Percentiles rank a stretch among this genome's conserved stretches.
Evolutionary conservation across 2,888 invertebrate species (phyloP).

Genomic region (Dynastes maya): DNA sequence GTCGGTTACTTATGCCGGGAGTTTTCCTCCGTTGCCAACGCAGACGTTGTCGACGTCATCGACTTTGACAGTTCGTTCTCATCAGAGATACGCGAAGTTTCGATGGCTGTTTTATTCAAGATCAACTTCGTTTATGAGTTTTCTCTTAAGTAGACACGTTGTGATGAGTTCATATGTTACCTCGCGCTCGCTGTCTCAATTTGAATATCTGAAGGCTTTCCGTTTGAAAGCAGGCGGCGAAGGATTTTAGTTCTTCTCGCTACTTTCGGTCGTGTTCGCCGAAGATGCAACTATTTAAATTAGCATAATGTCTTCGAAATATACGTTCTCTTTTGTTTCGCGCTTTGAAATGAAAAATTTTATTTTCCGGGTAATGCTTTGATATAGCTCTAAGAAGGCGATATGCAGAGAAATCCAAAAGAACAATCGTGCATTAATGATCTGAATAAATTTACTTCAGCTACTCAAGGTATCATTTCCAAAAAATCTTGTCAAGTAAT

Average conservation of each 20-base stretch:
- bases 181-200: slow-evolving; percentile 48
- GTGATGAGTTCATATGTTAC: slow-evolving; percentile 55
- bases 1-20: slow-evolving; percentile 35
- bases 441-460: too few relatives aligned
- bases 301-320: slow-evolving; percentile 10
- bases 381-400: neutral
- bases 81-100: slow-evolving; percentile 55
- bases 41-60: too few relatives aligned
- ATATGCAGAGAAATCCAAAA: neutral
- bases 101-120: slow-evolving; percentile 59
- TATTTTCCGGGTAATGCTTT: neutral
- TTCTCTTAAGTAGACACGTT: slow-evolving; percentile 54
- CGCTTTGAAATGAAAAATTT: neutral
- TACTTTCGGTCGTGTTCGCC: slow-evolving; percentile 43
- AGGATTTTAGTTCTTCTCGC: slow-evolving; percentile 52
- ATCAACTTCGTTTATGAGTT: slow-evolving; percentile 57
- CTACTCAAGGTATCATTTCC: too few relatives aligned
- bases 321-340: too few relatives aligned
- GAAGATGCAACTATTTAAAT: slow-evolving; percentile 5
- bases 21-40: slow-evolving; percentile 20
- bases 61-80: slow-evolving; percentile 54
- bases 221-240: slow-evolving; percentile 44
- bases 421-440: too few relatives aligned
- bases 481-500: too few relatives aligned
- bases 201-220: slow-evolving; percentile 55